phyloP scores from a whole-genome alignment of 35 echinoderm and acorn worm species.

The Strongylocentrotus purpuratus region DNA sequence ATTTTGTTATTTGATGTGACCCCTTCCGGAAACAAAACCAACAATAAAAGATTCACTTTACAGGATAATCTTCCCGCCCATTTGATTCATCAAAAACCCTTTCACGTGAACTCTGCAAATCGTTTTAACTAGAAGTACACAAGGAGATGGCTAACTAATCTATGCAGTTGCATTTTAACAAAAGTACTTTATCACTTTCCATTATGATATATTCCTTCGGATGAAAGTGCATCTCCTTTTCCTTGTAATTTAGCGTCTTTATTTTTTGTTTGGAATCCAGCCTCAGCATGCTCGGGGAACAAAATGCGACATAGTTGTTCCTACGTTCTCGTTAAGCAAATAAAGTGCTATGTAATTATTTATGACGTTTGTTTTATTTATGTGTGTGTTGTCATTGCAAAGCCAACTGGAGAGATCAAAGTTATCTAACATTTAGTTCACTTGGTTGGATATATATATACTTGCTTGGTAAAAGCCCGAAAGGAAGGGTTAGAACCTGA shows the following conservation, averaged over 20 bases:
- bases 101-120: background rate
- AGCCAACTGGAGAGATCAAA: background rate
- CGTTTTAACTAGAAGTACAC: background rate
- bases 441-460: background rate
- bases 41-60: constrained; percentile 5
- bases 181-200: background rate
- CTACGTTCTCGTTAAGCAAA: background rate
- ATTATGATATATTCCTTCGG: background rate
- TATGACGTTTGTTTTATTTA: background rate
- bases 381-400: background rate
- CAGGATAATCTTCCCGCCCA: background rate
- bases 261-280: background rate
- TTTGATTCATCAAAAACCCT: constrained; percentile 5
- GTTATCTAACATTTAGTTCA: background rate
- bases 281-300: background rate
- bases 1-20: background rate
- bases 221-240: background rate
- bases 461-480: background rate
- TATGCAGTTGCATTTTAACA: background rate
- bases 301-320: background rate
- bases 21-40: background rate
- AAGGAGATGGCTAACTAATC: background rate
- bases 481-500: background rate
- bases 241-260: background rate
- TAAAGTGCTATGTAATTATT: background rate